phyloP scores from a whole-genome alignment of 1,140 invertebrate species.

The Saccostrea echinata region DNA sequence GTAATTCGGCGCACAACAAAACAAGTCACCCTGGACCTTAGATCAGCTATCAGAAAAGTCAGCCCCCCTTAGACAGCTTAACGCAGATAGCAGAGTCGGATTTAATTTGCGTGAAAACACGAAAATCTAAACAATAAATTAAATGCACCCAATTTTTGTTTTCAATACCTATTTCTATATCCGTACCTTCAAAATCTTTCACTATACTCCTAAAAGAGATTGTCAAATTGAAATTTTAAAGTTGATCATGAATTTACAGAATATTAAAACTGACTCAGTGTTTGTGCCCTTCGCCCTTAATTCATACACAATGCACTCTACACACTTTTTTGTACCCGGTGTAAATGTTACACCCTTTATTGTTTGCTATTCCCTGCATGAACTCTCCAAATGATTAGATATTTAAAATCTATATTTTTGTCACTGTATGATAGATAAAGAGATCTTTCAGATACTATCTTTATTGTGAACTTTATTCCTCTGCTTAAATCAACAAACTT shows the following conservation, averaged over 20 bases:
- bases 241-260: slow-evolving; percentile 1
- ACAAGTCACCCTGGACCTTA: slow-evolving; percentile 15
- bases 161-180: neutral
- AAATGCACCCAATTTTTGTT: neutral
- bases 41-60: slow-evolving; percentile 31
- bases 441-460: neutral
- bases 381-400: slow-evolving; percentile 17
- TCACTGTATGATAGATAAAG: neutral
- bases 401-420: slow-evolving; percentile 8
- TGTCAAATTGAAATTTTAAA: slow-evolving; percentile 20
- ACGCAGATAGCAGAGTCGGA: neutral
- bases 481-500: no score
- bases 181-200: slow-evolving; percentile 11
- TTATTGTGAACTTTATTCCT: neutral
- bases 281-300: neutral
- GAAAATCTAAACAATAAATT: slow-evolving; percentile 24
- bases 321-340: neutral
- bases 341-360: slow-evolving; percentile 1
- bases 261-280: neutral
- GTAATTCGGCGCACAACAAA: neutral
- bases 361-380: slow-evolving; percentile 9
- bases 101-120: slow-evolving; percentile 13
- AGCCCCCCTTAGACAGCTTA: slow-evolving; percentile 14
- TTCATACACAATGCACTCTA: neutral
- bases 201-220: neutral